Percentiles rank a stretch among this genome's conserved stretches.
Evolutionary conservation across 1,140 invertebrate genomes (phyloP).

Genomic region (Aphelinus certus): DNA sequence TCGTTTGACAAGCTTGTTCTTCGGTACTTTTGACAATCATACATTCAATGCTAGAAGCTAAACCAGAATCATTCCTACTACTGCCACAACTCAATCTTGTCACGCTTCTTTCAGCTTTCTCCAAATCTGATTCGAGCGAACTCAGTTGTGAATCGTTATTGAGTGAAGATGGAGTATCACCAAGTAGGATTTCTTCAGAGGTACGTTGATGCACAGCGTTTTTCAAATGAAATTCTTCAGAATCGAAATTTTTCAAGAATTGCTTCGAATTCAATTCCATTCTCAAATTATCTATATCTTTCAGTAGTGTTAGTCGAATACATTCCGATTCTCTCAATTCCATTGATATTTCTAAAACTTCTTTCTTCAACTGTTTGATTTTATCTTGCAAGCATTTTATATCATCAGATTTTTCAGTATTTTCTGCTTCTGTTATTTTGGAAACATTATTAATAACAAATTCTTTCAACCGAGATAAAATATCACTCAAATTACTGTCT

Average conservation of each 20-base stretch:
- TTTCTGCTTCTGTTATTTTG: constrained; percentile 8
- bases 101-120: constrained; percentile 28
- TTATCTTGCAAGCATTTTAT: neutral
- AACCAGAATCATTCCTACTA: constrained; percentile 57
- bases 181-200: too few relatives aligned
- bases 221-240: neutral
- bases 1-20: constrained; percentile 30
- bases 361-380: neutral
- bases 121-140: constrained; percentile 15
- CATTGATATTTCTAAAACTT: neutral
- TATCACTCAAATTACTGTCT: neutral
- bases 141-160: constrained; percentile 18
- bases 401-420: neutral
- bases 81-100: constrained; percentile 40
- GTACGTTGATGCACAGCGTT: neutral
- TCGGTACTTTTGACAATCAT: neutral
- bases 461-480: constrained; percentile 20
- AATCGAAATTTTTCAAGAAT: constrained; percentile 11
- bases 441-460: constrained; percentile 7
- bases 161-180: neutral
- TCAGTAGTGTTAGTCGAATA: neutral
- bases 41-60: constrained; percentile 36
- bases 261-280: neutral
- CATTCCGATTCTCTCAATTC: constrained; percentile 14
- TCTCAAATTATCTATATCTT: neutral